Conservation (phyloP, 2,797 vertebrate genomes). For the Dallia pectoralis region DNA sequence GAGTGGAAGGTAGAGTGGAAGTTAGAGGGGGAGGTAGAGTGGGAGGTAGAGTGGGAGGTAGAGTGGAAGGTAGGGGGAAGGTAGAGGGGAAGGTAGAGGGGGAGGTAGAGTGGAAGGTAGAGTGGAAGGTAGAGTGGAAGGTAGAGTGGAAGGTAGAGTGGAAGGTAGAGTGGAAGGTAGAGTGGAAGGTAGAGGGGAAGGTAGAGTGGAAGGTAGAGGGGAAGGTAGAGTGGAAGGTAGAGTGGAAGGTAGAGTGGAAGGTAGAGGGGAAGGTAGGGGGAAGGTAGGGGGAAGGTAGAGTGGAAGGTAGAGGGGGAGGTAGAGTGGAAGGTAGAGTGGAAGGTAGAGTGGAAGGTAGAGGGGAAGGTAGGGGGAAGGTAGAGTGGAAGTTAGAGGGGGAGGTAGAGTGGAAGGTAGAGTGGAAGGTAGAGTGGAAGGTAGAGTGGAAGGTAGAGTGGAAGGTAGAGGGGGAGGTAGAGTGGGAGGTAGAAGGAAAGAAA, state of each 20-base stretch:
- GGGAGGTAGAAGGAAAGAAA: no score
- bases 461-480: constrained; percentile 17
- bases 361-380: no score
- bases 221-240: constrained; percentile 1
- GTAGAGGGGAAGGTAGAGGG: constrained; percentile 1
- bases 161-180: neutral
- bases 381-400: neutral
- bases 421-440: constrained; percentile 5
- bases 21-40: neutral
- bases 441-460: neutral
- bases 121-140: neutral
- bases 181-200: constrained; percentile 1
- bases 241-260: neutral
- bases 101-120: constrained; percentile 1
- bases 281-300: no score
- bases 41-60: constrained; percentile 56
- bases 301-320: constrained; percentile 1
- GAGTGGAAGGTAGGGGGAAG: neutral
- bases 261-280: neutral
- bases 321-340: neutral
- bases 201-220: constrained; percentile 3
- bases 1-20: constrained; percentile 2
- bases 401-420: constrained; percentile 1
- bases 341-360: constrained; percentile 1
- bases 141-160: constrained; percentile 6